These are phyloP conservation scores for Lateolabrax maculatus DNA, from an alignment of 2,797 vertebrate species.

Conservation along the genomic window DNA sequence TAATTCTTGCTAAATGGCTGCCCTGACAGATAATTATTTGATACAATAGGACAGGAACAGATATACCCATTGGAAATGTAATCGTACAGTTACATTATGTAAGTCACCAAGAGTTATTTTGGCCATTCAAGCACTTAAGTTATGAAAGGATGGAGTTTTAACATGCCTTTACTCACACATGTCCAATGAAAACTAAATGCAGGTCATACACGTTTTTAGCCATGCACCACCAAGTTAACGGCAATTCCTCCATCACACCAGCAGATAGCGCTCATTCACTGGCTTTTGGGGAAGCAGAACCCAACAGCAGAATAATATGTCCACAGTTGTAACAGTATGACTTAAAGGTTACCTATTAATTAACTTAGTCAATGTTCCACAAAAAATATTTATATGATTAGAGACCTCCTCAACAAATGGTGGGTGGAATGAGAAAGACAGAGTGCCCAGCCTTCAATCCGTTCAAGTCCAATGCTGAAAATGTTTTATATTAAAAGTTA, in stretches of 20 bases:
- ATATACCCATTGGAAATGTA: neutral
- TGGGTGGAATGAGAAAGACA: neutral
- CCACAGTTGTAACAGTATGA: neutral
- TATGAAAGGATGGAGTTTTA: neutral
- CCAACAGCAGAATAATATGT: neutral
- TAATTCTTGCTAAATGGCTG: neutral
- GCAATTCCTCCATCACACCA: constrained; percentile 56
- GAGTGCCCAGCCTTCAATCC: neutral
- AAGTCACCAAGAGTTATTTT: neutral
- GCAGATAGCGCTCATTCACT: constrained; percentile 81
- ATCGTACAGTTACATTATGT: neutral
- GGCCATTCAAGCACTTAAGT: neutral
- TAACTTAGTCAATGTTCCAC: neutral
- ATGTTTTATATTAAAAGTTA: too few species aligned
- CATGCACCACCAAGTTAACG: neutral
- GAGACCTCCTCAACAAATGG: neutral
- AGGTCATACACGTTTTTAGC: neutral
- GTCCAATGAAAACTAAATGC: neutral
- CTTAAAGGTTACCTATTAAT: neutral
- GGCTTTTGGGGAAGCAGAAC: neutral
- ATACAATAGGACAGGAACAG: neutral
- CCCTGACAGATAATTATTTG: neutral
- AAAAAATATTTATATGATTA: neutral
- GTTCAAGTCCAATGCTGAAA: neutral
- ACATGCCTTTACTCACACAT: neutral